Percentiles rank a stretch among this genome's conserved stretches.
phyloP scores from a whole-genome alignment of 1,140 invertebrate species.

The Drosophila tani region DNA sequence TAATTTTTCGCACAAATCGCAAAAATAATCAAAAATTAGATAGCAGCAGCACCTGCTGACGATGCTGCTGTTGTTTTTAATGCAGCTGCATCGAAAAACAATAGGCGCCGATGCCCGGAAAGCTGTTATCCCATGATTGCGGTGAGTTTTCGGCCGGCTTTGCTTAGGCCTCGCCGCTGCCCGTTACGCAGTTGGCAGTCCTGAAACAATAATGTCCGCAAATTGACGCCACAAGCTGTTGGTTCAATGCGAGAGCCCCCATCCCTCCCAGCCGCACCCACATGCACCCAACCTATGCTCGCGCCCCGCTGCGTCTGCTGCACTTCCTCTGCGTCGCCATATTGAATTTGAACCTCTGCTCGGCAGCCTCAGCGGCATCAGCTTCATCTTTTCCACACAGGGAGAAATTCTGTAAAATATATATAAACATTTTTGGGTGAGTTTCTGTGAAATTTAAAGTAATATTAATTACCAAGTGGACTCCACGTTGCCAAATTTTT shows the following conservation, averaged over 20 bases:
- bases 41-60: constrained; percentile 43
- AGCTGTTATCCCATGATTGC: constrained; percentile 65
- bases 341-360: constrained; percentile 70
- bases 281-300: constrained; percentile 2
- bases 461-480: too few relatives aligned
- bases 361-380: constrained; percentile 38
- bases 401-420: background rate
- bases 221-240: constrained; percentile 83
- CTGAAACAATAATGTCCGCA: constrained; percentile 83
- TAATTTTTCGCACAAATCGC: constrained; percentile 75
- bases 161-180: constrained; percentile 60
- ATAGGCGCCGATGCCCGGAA: constrained; percentile 21
- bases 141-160: constrained; percentile 68
- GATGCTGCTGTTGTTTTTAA: constrained; percentile 25
- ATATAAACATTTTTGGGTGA: too few relatives aligned
- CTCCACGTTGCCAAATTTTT: too few relatives aligned
- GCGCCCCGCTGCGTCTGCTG: constrained; percentile 52
- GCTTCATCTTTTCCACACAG: constrained; percentile 12
- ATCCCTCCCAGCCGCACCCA: constrained; percentile 4
- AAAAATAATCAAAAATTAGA: constrained; percentile 80
- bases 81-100: constrained; percentile 41
- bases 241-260: constrained; percentile 65
- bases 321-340: constrained; percentile 75
- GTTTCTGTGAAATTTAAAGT: too few relatives aligned
- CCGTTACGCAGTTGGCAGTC: constrained; percentile 68